Evolutionary conservation across 2,797 vertebrate genomes (phyloP).

Genomic region (Tenualosa ilisha): DNA sequence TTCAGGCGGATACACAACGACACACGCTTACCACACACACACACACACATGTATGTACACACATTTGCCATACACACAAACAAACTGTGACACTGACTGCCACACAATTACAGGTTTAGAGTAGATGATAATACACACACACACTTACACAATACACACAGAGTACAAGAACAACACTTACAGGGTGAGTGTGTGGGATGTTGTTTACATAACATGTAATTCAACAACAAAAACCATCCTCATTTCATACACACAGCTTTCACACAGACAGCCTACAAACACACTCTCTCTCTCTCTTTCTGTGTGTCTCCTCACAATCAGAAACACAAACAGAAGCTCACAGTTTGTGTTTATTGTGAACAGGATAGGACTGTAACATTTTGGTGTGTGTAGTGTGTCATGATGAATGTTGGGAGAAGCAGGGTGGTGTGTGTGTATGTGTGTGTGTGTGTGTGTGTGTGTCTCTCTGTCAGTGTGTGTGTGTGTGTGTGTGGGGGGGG

Average conservation of each 20-base stretch:
- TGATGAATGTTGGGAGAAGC: not conserved
- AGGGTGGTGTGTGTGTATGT: not conserved
- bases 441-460: conserved; percentile 6
- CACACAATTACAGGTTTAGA: not conserved
- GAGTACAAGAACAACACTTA: not conserved
- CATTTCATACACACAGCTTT: not conserved
- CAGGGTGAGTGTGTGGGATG: conserved; percentile 1
- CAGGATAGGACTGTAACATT: not conserved
- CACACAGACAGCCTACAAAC: not conserved
- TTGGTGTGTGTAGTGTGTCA: conserved; percentile 32
- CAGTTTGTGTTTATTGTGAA: not conserved
- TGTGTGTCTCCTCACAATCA: not conserved
- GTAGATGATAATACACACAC: not conserved
- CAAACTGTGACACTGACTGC: not conserved
- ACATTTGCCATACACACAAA: not conserved
- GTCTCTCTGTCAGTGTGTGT: not conserved
- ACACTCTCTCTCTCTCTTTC: not conserved
- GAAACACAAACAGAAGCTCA: conserved; percentile 12
- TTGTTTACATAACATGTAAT: conserved; percentile 4
- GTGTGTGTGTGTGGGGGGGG: not conserved
- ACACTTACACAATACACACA: conserved; percentile 12
- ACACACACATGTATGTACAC: conserved; percentile 24
- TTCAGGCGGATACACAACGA: not conserved
- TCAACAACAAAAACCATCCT: not conserved
- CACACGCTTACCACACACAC: conserved; percentile 20